A percentile compares a stretch with the other conserved stretches of the same genome.
Evolutionary conservation across 2,113 vertebrate species (phyloP).

Genomic region (Apaloderma vittatum): DNA sequence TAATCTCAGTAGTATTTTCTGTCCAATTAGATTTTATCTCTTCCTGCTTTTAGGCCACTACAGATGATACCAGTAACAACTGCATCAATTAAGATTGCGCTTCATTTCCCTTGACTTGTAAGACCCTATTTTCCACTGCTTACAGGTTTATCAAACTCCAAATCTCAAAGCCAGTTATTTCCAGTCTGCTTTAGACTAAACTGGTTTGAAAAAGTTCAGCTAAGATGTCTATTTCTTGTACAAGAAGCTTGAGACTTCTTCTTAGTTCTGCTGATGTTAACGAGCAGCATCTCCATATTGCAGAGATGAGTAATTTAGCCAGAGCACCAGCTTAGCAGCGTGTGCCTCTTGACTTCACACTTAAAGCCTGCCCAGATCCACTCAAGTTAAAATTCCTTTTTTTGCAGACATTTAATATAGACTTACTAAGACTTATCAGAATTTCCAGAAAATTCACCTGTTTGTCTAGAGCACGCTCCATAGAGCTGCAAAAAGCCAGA

Average conservation of each 20-base stretch:
- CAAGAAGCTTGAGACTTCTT: not conserved
- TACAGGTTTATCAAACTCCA: not conserved
- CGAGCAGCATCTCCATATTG: not conserved
- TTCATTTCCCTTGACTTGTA: not conserved
- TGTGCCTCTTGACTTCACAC: not conserved
- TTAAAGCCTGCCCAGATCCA: not conserved
- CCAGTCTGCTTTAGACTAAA: not conserved
- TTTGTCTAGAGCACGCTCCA: not conserved
- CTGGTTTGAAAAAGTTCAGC: not conserved
- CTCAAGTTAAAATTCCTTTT: not conserved
- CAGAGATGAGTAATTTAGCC: not conserved
- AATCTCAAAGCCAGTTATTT: not conserved
- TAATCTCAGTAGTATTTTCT: not conserved
- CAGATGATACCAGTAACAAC: not conserved
- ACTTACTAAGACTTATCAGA: not conserved
- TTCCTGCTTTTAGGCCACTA: not conserved
- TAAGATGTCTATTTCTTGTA: not conserved
- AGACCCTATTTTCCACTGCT: not conserved
- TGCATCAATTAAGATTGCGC: not conserved
- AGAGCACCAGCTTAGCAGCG: not conserved
- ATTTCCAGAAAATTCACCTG: not conserved
- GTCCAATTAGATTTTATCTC: not conserved
- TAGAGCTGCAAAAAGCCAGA: not conserved
- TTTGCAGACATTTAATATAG: not conserved
- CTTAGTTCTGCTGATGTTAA: not conserved